Evolutionary conservation across 2,888 invertebrate species (phyloP).

Genomic region (Mesorhabditis sp.): DNA sequence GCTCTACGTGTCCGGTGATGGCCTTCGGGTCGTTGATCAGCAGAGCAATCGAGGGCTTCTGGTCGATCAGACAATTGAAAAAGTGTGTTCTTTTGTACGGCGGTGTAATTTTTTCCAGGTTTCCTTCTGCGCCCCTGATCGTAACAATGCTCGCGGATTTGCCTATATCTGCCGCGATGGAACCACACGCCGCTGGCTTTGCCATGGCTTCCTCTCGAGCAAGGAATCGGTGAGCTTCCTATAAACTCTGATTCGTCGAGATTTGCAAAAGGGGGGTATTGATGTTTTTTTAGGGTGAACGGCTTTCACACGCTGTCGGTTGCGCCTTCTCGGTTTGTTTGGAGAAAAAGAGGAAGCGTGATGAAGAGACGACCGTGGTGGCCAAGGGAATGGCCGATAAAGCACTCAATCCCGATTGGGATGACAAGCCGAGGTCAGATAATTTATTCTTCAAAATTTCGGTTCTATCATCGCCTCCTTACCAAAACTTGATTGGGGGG

Average conservation of each 20-base stretch:
- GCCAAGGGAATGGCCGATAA: constrained; percentile 12
- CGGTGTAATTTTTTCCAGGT: constrained; percentile 59
- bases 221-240: constrained; percentile 68
- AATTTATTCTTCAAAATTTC: background rate
- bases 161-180: constrained; percentile 99
- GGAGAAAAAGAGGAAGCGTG: constrained; percentile 73
- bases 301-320: constrained; percentile 96
- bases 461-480: background rate
- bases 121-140: constrained; percentile 98
- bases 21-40: constrained; percentile 93
- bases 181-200: constrained; percentile 98
- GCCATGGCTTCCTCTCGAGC: constrained; percentile 93
- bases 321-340: constrained; percentile 97
- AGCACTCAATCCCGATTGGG: constrained; percentile 36
- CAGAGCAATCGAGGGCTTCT: constrained; percentile 92
- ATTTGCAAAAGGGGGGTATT: background rate
- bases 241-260: background rate
- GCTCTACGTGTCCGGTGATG: constrained; percentile 70
- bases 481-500: background rate
- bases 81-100: constrained; percentile 63
- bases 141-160: constrained; percentile 93
- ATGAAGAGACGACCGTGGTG: constrained; percentile 26
- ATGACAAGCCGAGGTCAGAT: constrained; percentile 14
- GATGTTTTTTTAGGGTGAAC: constrained; percentile 72
- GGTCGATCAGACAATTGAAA: constrained; percentile 98